Base-by-base conservation (phyloP, 2,113 vertebrate species). In the Oncorhynchus masou region DNA sequence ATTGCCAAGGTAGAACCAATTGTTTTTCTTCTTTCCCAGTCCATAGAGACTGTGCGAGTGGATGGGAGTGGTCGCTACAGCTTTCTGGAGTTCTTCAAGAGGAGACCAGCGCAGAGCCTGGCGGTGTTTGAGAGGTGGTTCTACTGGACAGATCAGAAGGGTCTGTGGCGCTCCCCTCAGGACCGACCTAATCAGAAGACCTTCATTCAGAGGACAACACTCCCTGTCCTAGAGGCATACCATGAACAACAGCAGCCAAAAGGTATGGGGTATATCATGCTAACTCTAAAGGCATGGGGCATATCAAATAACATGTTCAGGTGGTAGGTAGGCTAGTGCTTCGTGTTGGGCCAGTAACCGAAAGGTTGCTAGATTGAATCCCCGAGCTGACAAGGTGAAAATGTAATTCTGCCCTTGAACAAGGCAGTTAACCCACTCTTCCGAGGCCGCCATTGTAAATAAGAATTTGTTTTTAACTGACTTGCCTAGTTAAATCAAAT, bases 41-140 rank as follows among this genome's bases (percentile, higher is more conserved):
- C 96, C 49, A 86, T 97, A 29, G 96, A 98, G 91, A 95, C 92
- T 0, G 84, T 97, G 76, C 94, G 79, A 2, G 79, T 93, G 74
- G 95, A 97, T 7, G 95, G 96, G 29, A 88, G 84, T 0, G 93
- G 94, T 13, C 92, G 93, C 7, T 80, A 93, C 75, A 90, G 95
- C 8, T 95, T 96, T 76, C 87, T 82, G 0, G 83, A 92, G 7
- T 62, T 94, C 67, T 91, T 95, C 78, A 81, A 86, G 72, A 90
- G 88, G 80, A 85, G 87, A n/a, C 75, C 77, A 0, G 82, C 85
- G 0, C 68, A 92, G 59, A 86, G 92, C 60, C 86, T 98, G 15
- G 91, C 93, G 0, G 92, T 94, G 13, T 96, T 96, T 65, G 95
- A 91, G 80, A 89, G 90, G 64, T 88, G 66, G 0, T 96, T 98